Evolutionary conservation across 2,113 vertebrate genomes (phyloP).

Genomic region (Tinamus guttatus): DNA sequence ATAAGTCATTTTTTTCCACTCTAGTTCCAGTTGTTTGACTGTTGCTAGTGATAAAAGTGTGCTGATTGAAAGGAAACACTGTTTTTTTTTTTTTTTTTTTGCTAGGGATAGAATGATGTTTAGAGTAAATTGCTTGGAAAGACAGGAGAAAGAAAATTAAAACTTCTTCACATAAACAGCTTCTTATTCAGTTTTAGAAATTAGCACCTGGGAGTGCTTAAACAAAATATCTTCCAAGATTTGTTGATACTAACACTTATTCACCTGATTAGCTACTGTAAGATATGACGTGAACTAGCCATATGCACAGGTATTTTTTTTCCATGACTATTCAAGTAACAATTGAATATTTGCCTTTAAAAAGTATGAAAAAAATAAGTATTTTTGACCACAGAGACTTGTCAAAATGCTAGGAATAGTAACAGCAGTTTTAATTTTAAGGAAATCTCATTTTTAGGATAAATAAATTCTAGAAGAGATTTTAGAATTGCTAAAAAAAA

Average conservation of each 20-base stretch:
- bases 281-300: background rate
- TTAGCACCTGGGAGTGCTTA: background rate
- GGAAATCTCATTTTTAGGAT: background rate
- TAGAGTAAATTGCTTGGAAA: background rate
- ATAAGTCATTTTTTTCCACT: background rate
- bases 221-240: background rate
- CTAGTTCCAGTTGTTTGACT: background rate
- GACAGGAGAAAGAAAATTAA: conserved; percentile 3
- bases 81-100: background rate
- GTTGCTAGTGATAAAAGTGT: background rate
- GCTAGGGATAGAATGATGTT: background rate
- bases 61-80: background rate
- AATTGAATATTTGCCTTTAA: background rate
- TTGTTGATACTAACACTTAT: background rate
- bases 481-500: background rate
- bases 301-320: background rate
- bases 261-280: background rate
- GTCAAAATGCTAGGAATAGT: background rate
- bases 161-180: background rate
- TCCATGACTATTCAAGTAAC: background rate
- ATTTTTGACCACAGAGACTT: background rate
- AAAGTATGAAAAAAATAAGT: background rate
- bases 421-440: background rate
- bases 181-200: background rate
- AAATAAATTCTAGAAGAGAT: background rate